Conservation (phyloP, 2,888 invertebrate species). For the Ptychoptera albimana region DNA sequence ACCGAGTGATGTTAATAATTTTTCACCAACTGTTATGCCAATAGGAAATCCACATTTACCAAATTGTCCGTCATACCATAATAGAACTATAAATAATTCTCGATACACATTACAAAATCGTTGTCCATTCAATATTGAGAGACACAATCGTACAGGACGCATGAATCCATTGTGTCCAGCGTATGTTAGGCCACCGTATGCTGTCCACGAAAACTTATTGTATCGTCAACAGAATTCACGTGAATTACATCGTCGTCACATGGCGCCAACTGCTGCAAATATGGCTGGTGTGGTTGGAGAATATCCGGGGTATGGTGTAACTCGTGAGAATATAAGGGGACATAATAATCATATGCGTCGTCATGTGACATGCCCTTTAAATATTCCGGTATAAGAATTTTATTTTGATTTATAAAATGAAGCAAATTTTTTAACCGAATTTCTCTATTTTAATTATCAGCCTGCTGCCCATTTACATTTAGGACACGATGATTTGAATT, state of each 20-base stretch:
- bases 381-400: too few relatives aligned
- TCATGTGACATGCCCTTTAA: too few relatives aligned
- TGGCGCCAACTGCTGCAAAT: constrained; percentile 24
- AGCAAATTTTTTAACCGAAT: too few relatives aligned
- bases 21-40: neutral
- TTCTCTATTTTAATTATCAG: too few relatives aligned
- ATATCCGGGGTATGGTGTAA: too few relatives aligned
- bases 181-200: constrained; percentile 43
- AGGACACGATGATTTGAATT: too few relatives aligned
- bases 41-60: neutral
- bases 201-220: constrained; percentile 60
- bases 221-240: constrained; percentile 51
- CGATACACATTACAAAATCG: neutral
- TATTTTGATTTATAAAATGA: too few relatives aligned
- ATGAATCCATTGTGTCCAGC: constrained; percentile 3
- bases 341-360: too few relatives aligned
- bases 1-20: neutral
- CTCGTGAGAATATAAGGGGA: too few relatives aligned
- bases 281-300: neutral
- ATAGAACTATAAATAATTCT: neutral
- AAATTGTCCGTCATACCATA: neutral
- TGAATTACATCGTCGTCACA: constrained; percentile 38
- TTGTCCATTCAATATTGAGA: neutral
- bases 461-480: too few relatives aligned
- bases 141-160: neutral